Percentiles rank a stretch among this genome's conserved stretches.
Conservation (phyloP, 2,888 invertebrate species). For the Tethea ocularis region DNA sequence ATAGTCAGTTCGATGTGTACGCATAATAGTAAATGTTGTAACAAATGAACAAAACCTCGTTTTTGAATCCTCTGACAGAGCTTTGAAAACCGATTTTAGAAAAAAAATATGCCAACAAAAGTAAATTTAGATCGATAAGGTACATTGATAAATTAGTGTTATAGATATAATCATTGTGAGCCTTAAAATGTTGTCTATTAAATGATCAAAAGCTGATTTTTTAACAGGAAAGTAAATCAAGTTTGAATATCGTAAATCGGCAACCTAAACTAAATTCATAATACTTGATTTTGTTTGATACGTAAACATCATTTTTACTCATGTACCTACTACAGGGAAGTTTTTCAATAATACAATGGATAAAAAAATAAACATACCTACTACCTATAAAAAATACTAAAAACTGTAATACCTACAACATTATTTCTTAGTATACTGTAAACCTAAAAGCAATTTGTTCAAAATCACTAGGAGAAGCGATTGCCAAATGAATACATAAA, state of each 20-base stretch:
- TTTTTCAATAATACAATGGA: no score
- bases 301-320: no score
- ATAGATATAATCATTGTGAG: conserved; percentile 17
- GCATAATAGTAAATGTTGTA: conserved; percentile 4
- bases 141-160: conserved; percentile 6
- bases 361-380: no score
- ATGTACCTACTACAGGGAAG: no score
- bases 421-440: no score
- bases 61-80: conserved; percentile 53
- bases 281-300: background rate
- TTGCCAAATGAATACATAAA: no score
- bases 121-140: conserved; percentile 6
- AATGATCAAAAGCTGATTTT: background rate
- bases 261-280: background rate
- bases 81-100: conserved; percentile 71
- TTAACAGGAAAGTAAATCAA: background rate
- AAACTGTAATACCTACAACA: no score
- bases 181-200: conserved; percentile 16
- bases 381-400: no score
- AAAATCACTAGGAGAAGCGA: no score
- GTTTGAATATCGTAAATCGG: background rate
- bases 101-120: conserved; percentile 49
- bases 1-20: conserved; percentile 5
- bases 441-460: no score
- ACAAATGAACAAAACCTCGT: background rate